Evolutionary conservation across 2,888 invertebrate species (phyloP).

Genomic region (Lepeophtheirus nordmannii): DNA sequence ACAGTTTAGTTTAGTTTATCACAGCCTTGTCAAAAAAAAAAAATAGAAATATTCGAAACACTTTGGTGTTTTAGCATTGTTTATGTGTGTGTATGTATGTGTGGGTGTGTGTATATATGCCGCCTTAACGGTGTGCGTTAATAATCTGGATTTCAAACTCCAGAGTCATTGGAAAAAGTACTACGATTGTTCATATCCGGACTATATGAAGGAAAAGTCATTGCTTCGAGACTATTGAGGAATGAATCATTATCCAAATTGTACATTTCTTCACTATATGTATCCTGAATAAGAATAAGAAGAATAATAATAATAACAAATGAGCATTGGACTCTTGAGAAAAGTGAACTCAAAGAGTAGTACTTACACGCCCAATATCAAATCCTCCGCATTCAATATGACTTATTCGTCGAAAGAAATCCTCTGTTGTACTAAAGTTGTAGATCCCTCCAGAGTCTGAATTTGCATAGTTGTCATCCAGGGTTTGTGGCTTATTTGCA

Average conservation of each 20-base stretch:
- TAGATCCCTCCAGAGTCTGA: slow-evolving; percentile 14
- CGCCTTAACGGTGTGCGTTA: no score
- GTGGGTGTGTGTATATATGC: no score
- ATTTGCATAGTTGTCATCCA: slow-evolving; percentile 4
- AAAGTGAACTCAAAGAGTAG: no score
- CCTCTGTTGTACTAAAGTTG: neutral
- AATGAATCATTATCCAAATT: slow-evolving; percentile 86
- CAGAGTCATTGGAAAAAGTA: no score
- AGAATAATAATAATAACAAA: neutral
- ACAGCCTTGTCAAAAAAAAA: no score
- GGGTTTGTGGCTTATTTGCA: slow-evolving; percentile 18
- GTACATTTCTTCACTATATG: slow-evolving; percentile 27
- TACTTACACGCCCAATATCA: slow-evolving; percentile 4
- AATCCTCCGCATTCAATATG: slow-evolving; percentile 18
- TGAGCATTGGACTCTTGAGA: neutral
- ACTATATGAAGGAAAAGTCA: slow-evolving; percentile 51
- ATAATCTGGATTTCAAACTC: no score
- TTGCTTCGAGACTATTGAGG: slow-evolving; percentile 76
- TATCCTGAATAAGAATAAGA: slow-evolving; percentile 18
- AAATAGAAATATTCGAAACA: no score
- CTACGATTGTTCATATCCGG: no score
- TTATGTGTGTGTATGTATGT: no score
- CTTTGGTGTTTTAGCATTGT: no score
- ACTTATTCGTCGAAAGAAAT: slow-evolving; percentile 14
- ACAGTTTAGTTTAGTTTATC: no score